A percentile compares a stretch with the other conserved stretches of the same genome.
These are phyloP conservation scores for Rhinolophus sinicus DNA, from an alignment of 2,113 vertebrate genomes.

Conservation along the genomic window DNA sequence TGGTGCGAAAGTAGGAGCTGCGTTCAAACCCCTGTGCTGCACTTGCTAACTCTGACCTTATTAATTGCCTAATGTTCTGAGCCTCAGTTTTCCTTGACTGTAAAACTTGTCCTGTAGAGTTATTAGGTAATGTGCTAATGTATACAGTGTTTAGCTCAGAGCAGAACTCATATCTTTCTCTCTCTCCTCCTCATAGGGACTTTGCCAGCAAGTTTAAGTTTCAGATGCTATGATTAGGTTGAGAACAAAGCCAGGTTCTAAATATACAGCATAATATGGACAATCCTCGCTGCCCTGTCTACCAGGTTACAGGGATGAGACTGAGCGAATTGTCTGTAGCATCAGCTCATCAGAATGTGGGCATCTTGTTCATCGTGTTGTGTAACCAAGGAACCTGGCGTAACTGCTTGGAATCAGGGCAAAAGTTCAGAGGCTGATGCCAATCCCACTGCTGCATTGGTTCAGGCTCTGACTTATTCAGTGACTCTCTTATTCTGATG, in stretches of 20 bases:
- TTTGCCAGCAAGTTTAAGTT: background rate
- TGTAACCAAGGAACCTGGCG: background rate
- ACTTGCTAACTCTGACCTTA: background rate
- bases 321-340: background rate
- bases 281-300: rapidly evolving
- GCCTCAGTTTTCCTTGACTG: background rate
- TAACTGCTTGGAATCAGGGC: background rate
- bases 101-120: background rate
- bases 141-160: background rate
- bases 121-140: background rate
- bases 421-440: background rate
- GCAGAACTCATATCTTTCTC: background rate
- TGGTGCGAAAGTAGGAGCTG: background rate
- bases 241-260: background rate
- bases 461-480: background rate
- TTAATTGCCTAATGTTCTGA: background rate
- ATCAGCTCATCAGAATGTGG: background rate
- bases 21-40: background rate
- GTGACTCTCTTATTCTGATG: background rate
- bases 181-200: background rate
- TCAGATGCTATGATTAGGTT: rapidly evolving
- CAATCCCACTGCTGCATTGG: rapidly evolving
- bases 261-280: background rate
- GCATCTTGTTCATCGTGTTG: background rate
- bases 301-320: rapidly evolving